A percentile compares a stretch with the other conserved stretches of the same genome.
Conservation (phyloP, 2,888 invertebrate species). For the Dascillus cervinus region DNA sequence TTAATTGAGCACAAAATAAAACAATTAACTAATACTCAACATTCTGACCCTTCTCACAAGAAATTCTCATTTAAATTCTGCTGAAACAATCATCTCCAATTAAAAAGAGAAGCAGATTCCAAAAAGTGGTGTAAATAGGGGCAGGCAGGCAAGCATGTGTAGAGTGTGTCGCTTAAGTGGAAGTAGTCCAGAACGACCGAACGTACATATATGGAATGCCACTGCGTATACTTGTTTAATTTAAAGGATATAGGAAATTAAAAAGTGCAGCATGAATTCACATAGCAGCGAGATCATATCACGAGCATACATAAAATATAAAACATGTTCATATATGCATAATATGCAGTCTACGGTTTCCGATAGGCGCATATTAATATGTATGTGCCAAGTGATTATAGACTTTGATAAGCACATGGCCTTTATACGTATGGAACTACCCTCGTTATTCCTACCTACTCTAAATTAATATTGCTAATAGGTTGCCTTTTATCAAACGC, state of each 20-base stretch:
- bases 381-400: slow-evolving; percentile 22
- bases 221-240: slow-evolving; percentile 9
- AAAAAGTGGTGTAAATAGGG: too few species aligned
- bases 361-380: slow-evolving; percentile 22
- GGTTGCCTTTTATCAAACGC: slow-evolving; percentile 10
- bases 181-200: too few species aligned
- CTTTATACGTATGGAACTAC: slow-evolving; percentile 19
- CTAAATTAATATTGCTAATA: slow-evolving; percentile 22
- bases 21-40: too few species aligned
- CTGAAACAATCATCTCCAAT: too few species aligned
- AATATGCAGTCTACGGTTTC: slow-evolving; percentile 24
- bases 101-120: too few species aligned
- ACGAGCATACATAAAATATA: slow-evolving; percentile 23
- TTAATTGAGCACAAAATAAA: too few species aligned
- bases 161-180: too few species aligned
- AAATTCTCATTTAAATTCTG: too few species aligned
- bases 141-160: too few species aligned
- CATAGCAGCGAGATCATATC: slow-evolving; percentile 20
- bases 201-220: too few species aligned
- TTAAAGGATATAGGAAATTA: slow-evolving; percentile 21
- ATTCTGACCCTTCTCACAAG: too few species aligned
- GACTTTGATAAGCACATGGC: slow-evolving; percentile 23
- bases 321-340: slow-evolving; percentile 25
- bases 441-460: slow-evolving; percentile 18
- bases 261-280: slow-evolving; percentile 20